phyloP scores from a whole-genome alignment of 2,797 vertebrate genomes.

The Eupleurogrammus muticus region DNA sequence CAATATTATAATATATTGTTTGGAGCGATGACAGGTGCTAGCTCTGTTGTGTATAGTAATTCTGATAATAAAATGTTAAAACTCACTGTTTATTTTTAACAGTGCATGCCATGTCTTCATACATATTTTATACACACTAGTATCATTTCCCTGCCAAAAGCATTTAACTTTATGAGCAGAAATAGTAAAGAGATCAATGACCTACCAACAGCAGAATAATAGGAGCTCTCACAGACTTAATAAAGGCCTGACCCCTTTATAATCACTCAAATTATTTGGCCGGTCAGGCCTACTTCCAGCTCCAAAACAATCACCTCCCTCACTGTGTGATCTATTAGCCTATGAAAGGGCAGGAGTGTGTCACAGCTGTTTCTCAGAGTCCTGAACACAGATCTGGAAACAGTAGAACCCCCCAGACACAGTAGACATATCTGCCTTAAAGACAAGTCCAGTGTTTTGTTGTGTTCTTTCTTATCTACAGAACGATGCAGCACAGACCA shows the following conservation, averaged over 20 bases:
- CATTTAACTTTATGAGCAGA: too few species aligned
- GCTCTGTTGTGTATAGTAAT: background rate
- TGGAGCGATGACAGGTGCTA: background rate
- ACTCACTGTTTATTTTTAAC: background rate
- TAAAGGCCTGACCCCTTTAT: constrained; percentile 15
- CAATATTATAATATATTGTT: background rate
- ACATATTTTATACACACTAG: background rate
- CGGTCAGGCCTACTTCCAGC: constrained; percentile 18
- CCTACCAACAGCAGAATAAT: background rate
- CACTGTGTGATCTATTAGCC: constrained; percentile 19
- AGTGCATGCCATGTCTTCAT: background rate
- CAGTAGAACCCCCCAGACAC: background rate
- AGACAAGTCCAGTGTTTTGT: background rate
- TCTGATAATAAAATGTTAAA: too few species aligned
- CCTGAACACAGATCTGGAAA: background rate
- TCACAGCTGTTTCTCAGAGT: constrained; percentile 13
- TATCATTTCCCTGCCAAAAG: background rate
- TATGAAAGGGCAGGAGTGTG: constrained; percentile 5
- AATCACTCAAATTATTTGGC: constrained; percentile 40
- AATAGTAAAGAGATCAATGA: background rate
- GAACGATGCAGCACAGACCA: background rate
- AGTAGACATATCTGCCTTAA: background rate
- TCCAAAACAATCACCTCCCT: constrained; percentile 35
- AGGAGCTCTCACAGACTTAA: constrained; percentile 8
- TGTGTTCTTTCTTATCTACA: background rate